Base-by-base conservation (phyloP, 2,797 vertebrate genomes). In the Ptychadena robeensis region DNA sequence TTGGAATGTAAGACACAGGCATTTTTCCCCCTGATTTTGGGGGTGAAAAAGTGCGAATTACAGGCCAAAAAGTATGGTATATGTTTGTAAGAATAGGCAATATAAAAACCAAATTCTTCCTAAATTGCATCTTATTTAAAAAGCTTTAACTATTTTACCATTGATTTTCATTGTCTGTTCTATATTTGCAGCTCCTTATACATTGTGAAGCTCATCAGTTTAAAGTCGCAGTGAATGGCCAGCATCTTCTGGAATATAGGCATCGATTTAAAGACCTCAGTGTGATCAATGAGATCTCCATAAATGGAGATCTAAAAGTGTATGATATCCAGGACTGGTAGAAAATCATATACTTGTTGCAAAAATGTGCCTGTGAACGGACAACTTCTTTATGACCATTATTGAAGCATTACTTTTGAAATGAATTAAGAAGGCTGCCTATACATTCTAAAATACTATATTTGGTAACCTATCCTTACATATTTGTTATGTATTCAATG, bases 191-290 rank as follows among this genome's bases (percentile, higher is more conserved):
- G 97, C 91, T 98, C 88, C 94, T 99, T 77, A 87, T 98, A 86
- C 90, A 91, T 25, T 97, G 95, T 44, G 93, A 96, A 0, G 11
- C 86, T 2, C 89, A 91, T 31, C 89, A 93, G 73, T 98, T 95
- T 90, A 94, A 92, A 79, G 93, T 98, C 1, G 96, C 97, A 0
- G 71, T 97, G 4, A 96, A 99, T 9, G 97, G 97, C 0, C 63
- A 87, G 32, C 97, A 98, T 88, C 91, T 88, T 85, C 87, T 98
- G 87, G 93, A 93, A 71, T 98, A 97, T 90, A 95, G 93, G 71
- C 94, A 98, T 89, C 89, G 97, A 18, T 95, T 96, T 76, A 95
- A 94, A 88, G 95, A 96, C n/a, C 93, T 98, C 30, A 90, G 78
- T 74, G 88, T 88, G 9, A 88, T 98, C 31, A 83, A 90, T 0